These are phyloP conservation scores for Dinoponera quadriceps DNA, from an alignment of 1,140 invertebrate species.

Conservation along the genomic window DNA sequence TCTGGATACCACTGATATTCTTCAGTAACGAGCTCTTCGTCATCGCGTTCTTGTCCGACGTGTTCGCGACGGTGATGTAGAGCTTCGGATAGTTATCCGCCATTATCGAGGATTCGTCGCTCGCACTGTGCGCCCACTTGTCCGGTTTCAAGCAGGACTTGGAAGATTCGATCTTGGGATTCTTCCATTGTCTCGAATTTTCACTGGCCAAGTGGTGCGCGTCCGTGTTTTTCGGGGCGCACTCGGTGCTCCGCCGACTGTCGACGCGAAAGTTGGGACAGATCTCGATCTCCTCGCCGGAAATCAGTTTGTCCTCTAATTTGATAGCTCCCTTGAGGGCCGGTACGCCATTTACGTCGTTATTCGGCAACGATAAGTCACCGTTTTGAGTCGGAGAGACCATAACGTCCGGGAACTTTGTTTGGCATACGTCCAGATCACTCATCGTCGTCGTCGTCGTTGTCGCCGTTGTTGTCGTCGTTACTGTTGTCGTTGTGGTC, in stretches of 20 bases:
- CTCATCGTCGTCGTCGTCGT: too few species aligned
- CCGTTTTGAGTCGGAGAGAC: background rate
- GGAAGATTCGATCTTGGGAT: background rate
- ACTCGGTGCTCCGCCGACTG: background rate
- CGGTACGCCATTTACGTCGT: background rate
- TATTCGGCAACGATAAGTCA: background rate
- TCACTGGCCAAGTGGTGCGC: background rate
- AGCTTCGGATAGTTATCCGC: slow-evolving; percentile 62
- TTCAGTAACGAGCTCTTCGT: slow-evolving; percentile 68
- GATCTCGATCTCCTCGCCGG: slow-evolving; percentile 52
- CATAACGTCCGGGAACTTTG: background rate
- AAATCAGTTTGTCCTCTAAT: slow-evolving; percentile 63
- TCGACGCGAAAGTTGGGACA: slow-evolving; percentile 2
- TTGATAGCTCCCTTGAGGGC: slow-evolving; percentile 33
- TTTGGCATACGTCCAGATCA: background rate
- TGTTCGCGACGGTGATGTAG: slow-evolving; percentile 31
- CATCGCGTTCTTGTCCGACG: background rate
- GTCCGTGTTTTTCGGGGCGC: background rate
- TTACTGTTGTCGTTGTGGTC: background rate
- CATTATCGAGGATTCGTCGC: background rate
- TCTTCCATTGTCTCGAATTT: background rate
- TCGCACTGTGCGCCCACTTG: too few species aligned
- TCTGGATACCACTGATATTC: slow-evolving; percentile 75
- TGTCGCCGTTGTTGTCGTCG: too few species aligned
- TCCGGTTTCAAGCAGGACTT: background rate